Evolutionary conservation across 2,113 vertebrate genomes (phyloP), one percentile per base, ranked within the genome.

Genomic region (Aphyosemion australe): DNA sequence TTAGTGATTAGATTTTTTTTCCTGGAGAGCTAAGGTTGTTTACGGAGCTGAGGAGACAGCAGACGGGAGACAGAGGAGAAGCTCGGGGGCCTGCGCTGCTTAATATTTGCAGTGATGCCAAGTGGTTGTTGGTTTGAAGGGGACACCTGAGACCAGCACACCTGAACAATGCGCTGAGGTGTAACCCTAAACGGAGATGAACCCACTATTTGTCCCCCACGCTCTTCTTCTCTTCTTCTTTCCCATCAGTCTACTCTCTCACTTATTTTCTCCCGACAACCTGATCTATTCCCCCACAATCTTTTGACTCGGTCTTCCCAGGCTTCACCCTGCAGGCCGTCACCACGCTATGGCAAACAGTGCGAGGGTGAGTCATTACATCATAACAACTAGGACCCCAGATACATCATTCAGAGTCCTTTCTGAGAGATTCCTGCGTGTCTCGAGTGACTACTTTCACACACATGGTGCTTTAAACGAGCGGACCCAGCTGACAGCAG

Each of bases 91-190:
- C 86, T 76, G 76, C 77, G 79, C 74, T 78, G 72, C 84, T 91
- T 80, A 69, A 83, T 87, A 61, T 86, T 85, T 54, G 39, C 72
- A 51, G 68, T 43, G 70, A 88, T 91, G 91, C 90, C 88, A 87
- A 90, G 88, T 84, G 84, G 84, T 86, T 79, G 79, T 84, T 50
- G 55, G 88, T 88, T 89, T 91, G 82, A 91, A 92, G 92, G 90
- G 88, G 92, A 92, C 72, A 92, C 90, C 90, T 88, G 91, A 93
- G 89, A 90, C 77, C 83, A 59, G 72, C 64, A 68, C 85, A 90
- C 89, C 92, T 89, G 89, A 86, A 92, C 91, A 92, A 94, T 92
- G 89, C 91, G 87, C 87, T 71, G 82, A 84, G 82, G 86, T 92
- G 92, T 91, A 93, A 94, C 82, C 82, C 88, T 88, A 93, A 85